These are phyloP conservation scores for Cotesia chilonis DNA, from an alignment of 1,140 invertebrate species.

Conservation along the genomic window DNA sequence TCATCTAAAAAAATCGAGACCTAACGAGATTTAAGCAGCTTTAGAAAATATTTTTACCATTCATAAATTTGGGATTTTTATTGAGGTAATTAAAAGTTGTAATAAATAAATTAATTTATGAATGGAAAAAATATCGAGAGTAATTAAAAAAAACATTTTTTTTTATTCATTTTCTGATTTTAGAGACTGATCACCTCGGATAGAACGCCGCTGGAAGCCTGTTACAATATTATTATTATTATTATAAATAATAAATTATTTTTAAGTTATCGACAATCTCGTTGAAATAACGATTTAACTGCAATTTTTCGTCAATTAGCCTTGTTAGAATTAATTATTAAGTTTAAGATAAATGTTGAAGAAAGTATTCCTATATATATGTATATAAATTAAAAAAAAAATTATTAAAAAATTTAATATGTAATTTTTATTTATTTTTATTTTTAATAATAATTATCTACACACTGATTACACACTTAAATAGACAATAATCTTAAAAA, in stretches of 20 bases:
- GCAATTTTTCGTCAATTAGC: slow-evolving; percentile 7
- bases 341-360: slow-evolving; percentile 48
- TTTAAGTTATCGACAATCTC: too few relatives aligned
- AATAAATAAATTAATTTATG: slow-evolving; percentile 31
- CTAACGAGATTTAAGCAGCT: slow-evolving; percentile 67
- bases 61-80: slow-evolving; percentile 66
- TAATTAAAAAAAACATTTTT: slow-evolving; percentile 49
- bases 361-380: slow-evolving; percentile 47
- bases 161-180: slow-evolving; percentile 53
- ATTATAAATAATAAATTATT: too few relatives aligned
- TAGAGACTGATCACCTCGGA: slow-evolving; percentile 59
- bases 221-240: too few relatives aligned
- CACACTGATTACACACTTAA: too few relatives aligned
- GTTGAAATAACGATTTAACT: too few relatives aligned
- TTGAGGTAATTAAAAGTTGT: slow-evolving; percentile 55
- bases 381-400: slow-evolving; percentile 42
- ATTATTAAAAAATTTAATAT: too few relatives aligned
- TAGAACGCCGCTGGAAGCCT: slow-evolving; percentile 30
- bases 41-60: slow-evolving; percentile 48
- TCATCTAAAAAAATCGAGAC: not conserved
- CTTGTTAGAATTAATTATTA: slow-evolving; percentile 26
- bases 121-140: slow-evolving; percentile 47
- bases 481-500: too few relatives aligned
- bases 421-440: too few relatives aligned
- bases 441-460: too few relatives aligned